These are phyloP conservation scores for Mythimna ferrago DNA, from an alignment of 2,888 invertebrate species.

Conservation along the genomic window DNA sequence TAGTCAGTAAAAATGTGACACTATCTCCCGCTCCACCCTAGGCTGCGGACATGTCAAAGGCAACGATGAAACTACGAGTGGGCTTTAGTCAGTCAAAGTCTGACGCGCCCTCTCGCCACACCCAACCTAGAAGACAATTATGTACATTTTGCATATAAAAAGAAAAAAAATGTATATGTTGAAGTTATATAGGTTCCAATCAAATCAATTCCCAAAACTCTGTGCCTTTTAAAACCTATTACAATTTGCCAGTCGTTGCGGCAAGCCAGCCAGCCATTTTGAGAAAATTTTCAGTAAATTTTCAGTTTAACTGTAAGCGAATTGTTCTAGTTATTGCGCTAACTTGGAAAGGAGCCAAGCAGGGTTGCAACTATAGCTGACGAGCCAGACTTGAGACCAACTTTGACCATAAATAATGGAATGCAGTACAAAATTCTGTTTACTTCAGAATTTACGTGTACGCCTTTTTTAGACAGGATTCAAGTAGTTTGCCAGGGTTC, in stretches of 20 bases:
- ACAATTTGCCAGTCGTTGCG: slow-evolving; percentile 13
- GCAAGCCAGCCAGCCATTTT: slow-evolving; percentile 30
- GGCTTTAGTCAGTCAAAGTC: too few species aligned
- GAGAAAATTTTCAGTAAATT: slow-evolving; percentile 52
- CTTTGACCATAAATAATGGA: slow-evolving; percentile 57
- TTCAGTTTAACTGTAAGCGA: slow-evolving; percentile 43
- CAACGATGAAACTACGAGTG: too few species aligned
- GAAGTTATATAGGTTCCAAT: neutral
- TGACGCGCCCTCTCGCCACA: too few species aligned
- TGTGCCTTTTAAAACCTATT: slow-evolving; percentile 13
- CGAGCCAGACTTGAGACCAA: slow-evolving; percentile 49
- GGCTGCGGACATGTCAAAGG: too few species aligned
- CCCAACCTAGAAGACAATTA: too few species aligned
- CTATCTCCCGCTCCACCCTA: too few species aligned
- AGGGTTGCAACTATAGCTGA: slow-evolving; percentile 55
- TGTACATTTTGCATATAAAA: too few species aligned
- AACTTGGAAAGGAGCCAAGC: slow-evolving; percentile 55
- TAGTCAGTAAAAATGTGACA: too few species aligned
- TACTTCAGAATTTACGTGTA: slow-evolving; percentile 39
- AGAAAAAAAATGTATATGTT: neutral
- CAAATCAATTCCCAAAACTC: slow-evolving; percentile 9
- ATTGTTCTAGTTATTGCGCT: slow-evolving; percentile 47
- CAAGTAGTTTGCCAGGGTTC: neutral
- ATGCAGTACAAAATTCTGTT: slow-evolving; percentile 51
- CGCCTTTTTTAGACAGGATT: neutral